phyloP scores from a whole-genome alignment of 2,888 invertebrate genomes.

The Theretra japonica region DNA sequence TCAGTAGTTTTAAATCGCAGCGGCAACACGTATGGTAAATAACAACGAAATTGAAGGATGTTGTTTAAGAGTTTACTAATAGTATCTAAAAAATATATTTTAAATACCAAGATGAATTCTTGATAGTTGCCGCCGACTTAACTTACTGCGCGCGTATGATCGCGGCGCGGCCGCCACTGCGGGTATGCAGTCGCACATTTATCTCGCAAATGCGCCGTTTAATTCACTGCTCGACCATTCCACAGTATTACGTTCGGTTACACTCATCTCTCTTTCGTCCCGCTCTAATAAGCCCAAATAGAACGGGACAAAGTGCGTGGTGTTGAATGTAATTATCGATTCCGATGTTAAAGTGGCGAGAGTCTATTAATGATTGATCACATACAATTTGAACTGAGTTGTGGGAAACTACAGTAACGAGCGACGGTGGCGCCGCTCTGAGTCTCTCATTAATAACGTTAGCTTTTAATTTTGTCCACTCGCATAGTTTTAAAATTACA shows the following conservation, averaged over 20 bases:
- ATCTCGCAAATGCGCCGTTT: constrained; percentile 38
- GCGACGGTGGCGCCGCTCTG: background rate
- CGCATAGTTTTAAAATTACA: constrained; percentile 11
- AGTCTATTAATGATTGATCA: constrained; percentile 31
- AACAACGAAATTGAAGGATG: too few relatives aligned
- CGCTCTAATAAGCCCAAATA: constrained; percentile 13
- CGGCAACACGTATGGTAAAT: too few relatives aligned
- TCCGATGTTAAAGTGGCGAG: constrained; percentile 28
- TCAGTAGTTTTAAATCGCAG: too few relatives aligned
- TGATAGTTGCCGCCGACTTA: background rate
- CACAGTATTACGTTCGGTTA: constrained; percentile 30
- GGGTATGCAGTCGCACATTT: constrained; percentile 33
- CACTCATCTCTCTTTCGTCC: constrained; percentile 26
- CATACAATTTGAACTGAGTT: constrained; percentile 24
- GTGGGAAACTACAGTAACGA: constrained; percentile 20
- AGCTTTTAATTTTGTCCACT: constrained; percentile 26
- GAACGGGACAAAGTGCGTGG: constrained; percentile 22
- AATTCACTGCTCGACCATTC: constrained; percentile 34
- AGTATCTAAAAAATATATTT: background rate
- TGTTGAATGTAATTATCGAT: constrained; percentile 30
- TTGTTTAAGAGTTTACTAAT: background rate
- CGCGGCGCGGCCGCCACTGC: constrained; percentile 27
- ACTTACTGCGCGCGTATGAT: background rate
- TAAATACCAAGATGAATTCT: background rate
- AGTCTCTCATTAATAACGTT: constrained; percentile 14